Percentiles rank a stretch among this genome's conserved stretches.
phyloP scores from a whole-genome alignment of 2,113 vertebrate species.

The Cinclus cinclus region DNA sequence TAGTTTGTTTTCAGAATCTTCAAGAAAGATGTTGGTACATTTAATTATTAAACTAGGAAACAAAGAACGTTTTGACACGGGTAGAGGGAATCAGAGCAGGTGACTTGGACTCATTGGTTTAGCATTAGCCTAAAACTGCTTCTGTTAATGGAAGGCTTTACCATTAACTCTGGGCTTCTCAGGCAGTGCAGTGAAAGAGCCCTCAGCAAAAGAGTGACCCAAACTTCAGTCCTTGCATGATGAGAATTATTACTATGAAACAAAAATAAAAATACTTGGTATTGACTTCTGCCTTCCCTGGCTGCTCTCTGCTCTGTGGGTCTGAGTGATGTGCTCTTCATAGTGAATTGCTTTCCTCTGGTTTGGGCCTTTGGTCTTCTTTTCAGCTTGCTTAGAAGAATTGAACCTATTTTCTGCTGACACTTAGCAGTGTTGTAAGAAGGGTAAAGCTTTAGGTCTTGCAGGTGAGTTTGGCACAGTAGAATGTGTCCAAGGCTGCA shows the following conservation, averaged over 20 bases:
- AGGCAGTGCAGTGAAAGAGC: neutral
- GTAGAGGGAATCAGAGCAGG: neutral
- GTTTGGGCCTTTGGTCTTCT: neutral
- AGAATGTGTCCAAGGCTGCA: neutral
- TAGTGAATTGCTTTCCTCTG: neutral
- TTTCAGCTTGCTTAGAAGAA: neutral
- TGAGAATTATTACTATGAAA: neutral
- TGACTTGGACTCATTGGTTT: neutral
- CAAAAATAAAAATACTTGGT: neutral
- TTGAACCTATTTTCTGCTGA: neutral
- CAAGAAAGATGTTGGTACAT: neutral
- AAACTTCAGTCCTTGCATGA: neutral
- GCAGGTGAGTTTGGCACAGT: neutral
- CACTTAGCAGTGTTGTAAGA: neutral
- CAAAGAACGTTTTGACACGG: neutral
- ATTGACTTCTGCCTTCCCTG: neutral
- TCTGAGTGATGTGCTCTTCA: neutral
- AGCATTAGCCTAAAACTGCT: neutral
- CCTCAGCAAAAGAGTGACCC: neutral
- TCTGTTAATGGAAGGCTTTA: neutral
- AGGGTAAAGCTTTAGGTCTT: neutral
- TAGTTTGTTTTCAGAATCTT: neutral
- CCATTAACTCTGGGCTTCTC: neutral
- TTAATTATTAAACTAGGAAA: slow-evolving; percentile 28
- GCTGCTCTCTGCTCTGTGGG: rapidly evolving